Conservation (phyloP, 1,140 invertebrate genomes). For the Oryzaephilus surinamensis region DNA sequence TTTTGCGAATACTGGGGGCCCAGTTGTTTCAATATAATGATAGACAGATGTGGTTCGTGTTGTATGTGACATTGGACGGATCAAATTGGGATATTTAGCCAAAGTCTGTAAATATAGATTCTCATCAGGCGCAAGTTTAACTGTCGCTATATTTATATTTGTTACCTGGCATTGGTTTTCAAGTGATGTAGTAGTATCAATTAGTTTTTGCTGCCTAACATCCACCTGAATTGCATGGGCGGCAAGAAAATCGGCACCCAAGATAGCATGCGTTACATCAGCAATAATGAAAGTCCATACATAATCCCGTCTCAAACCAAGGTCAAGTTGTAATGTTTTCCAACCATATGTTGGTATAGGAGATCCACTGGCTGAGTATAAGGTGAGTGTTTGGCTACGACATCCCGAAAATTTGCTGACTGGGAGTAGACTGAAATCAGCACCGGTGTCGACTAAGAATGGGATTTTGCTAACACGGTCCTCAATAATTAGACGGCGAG, state of each 20-base stretch:
- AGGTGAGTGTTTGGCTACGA: constrained; percentile 6
- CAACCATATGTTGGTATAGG: constrained; percentile 31
- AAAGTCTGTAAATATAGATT: too few relatives aligned
- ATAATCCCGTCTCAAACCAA: constrained; percentile 26
- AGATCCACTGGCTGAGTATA: constrained; percentile 21
- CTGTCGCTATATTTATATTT: too few relatives aligned
- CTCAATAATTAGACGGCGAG: constrained; percentile 18
- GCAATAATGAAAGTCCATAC: constrained; percentile 33
- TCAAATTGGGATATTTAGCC: constrained; percentile 12
- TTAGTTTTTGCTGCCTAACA: too few relatives aligned
- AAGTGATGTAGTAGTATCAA: too few relatives aligned
- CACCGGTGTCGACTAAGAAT: constrained; percentile 11
- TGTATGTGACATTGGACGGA: neutral
- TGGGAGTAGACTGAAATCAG: constrained; percentile 6
- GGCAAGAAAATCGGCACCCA: constrained; percentile 34
- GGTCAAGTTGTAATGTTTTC: constrained; percentile 25
- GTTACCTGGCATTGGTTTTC: constrained; percentile 1
- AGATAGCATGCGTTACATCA: constrained; percentile 28
- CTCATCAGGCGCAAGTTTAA: too few relatives aligned
- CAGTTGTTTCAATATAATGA: constrained; percentile 24
- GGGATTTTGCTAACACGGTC: constrained; percentile 6
- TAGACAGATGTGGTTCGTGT: constrained; percentile 2
- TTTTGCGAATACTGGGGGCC: constrained; percentile 25
- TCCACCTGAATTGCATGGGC: constrained; percentile 29
- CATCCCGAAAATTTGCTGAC: neutral